Base-by-base conservation (phyloP, 2,888 invertebrate species). In the Boloria selene region DNA sequence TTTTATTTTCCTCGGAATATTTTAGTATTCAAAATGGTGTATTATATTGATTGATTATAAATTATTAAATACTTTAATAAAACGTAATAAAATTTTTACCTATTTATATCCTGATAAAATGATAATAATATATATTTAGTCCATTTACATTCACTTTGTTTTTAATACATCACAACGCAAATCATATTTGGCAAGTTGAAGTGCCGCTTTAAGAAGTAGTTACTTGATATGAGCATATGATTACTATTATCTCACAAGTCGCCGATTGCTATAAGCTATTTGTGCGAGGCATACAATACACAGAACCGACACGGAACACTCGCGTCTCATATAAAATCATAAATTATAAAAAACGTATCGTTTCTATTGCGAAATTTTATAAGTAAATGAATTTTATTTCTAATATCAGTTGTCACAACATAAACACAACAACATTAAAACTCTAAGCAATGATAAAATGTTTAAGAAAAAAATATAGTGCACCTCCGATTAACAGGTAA, bases 381-480 rank as follows among this genome's bases (percentile, higher is more conserved):
- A 26, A 73, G 74, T 78, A 82, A 72, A 81, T 79, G 79, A 77
- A 73, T 77, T 79, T n/a, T 73, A 73, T 78, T 77, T 70, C 71
- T 79, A 80, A 76, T 78, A 80, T 82, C 80, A 80, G 71, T 80
- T 79, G 79, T 76, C 81, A 77, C 80, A 81, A 83, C 83, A 81
- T 79, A 38, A 38, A 38, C 31, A 38, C 31, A 10, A 10, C 10
- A 38, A 38, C 10, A 38, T 74, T 76, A 73, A 76, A 79, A 79
- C 80, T 83, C 81, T 83, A 75, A 82, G 85, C 83, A 79, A 89
- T 88, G 87, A 86, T 81, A 86, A 87, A 82, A 81, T 80, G 76
- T 79, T 82, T 73, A 70, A 83, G 79, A 74, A 84, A 81, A 79
- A 87, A 82, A 78, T 69, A 77, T 70, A 79, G 73, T 70, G 78